phyloP scores from a whole-genome alignment of 2,888 invertebrate species.

The Dendrolimus houi region DNA sequence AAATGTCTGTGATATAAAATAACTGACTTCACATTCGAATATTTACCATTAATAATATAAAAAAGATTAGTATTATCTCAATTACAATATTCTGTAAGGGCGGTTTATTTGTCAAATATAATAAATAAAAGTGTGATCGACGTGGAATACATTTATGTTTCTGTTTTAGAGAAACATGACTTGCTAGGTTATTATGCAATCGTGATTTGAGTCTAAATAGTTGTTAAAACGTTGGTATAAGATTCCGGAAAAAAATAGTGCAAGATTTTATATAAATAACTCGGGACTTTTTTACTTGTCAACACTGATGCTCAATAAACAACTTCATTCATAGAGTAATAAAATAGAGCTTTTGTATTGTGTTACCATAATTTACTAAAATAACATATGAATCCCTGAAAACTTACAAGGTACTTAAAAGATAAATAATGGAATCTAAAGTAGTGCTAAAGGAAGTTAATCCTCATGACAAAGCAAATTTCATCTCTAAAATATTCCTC shows the following conservation, averaged over 20 bases:
- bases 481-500: slow-evolving; percentile 76
- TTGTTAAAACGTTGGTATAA: not conserved
- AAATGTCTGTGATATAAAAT: slow-evolving; percentile 22
- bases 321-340: slow-evolving; percentile 1
- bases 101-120: not conserved
- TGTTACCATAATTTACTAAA: not conserved
- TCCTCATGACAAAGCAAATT: slow-evolving; percentile 76
- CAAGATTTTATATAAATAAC: not conserved
- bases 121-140: slow-evolving; percentile 5
- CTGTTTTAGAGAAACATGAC: slow-evolving; percentile 16
- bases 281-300: not conserved
- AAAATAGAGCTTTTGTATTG: not conserved
- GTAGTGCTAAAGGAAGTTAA: slow-evolving; percentile 77
- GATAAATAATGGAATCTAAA: slow-evolving; percentile 75
- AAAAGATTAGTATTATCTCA: slow-evolving; percentile 12
- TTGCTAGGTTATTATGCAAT: slow-evolving; percentile 26
- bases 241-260: slow-evolving; percentile 2
- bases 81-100: slow-evolving; percentile 5
- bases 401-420: not conserved
- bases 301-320: slow-evolving; percentile 3
- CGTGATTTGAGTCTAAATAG: slow-evolving; percentile 9
- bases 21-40: slow-evolving; percentile 1
- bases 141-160: slow-evolving; percentile 12
- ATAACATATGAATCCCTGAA: not conserved
- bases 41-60: slow-evolving; percentile 4